Base-by-base conservation (phyloP, 2,888 invertebrate genomes). In the Dasysyrphus tricinctus region DNA sequence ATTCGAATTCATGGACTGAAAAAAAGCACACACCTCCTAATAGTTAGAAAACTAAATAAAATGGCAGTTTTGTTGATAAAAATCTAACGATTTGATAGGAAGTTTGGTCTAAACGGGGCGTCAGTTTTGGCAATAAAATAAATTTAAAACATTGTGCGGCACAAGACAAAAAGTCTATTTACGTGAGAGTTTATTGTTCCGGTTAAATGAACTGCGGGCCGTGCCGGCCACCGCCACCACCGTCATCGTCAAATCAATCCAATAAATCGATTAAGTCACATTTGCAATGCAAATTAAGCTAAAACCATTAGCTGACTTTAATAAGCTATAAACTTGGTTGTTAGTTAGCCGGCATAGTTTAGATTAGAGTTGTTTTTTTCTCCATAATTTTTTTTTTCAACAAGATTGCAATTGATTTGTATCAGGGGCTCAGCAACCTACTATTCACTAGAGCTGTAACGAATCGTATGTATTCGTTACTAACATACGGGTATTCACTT, bases 241-340 rank as follows among this genome's bases (percentile, higher is more conserved):
- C 8, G n/a, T 8, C 32, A 16, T 0, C 57, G 11, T 57, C 57
- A 57, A 37, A 56, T 59, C 34, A 67, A 42, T 37, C 32, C 74
- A 65, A 75, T 79, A 79, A 74, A 79, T 83, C 79, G 83, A 79
- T 79, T 83, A 75, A 75, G 42, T 69, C 83, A n/a, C 74, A 79
- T 83, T 83, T 83, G 74, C 49, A 75, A 70, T 79, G 59, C 83
- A 83, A 79, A 83, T 78, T 51, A 56, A 39, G 5, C 11, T 42
- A 3, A 61, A 51, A 47, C 34, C 74, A 69, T 74, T 65, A 42
- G 32, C 39, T 42, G 59, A 56, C 37, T 61, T 37, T 37, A 37
- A 75, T 56, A 75, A 39, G 56, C 70, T 70, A 39, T 42, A 72
- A 67, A 67, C 49, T 34, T 47, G 63, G 5, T 44, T 65, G 63